Evolutionary conservation across 2,113 vertebrate species (phyloP).

Genomic region (Oncorhynchus gorbuscha): DNA sequence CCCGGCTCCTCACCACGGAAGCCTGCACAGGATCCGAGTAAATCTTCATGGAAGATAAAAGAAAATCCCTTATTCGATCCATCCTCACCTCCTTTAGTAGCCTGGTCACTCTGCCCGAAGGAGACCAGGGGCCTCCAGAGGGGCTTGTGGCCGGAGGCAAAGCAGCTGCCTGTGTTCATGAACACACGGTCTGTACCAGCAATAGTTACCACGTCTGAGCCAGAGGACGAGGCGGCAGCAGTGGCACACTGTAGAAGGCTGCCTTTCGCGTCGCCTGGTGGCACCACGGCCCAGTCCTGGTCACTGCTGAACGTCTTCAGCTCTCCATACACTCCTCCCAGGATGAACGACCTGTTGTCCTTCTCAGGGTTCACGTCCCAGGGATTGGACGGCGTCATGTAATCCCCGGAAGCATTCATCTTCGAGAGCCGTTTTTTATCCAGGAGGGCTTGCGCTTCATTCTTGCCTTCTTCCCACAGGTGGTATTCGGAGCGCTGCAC

Average conservation of each 20-base stretch:
- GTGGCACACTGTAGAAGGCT: conserved; percentile 87
- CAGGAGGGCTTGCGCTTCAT: conserved; percentile 83
- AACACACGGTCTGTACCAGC: conserved; percentile 90
- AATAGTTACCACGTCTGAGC: conserved; percentile 90
- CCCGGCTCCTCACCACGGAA: conserved; percentile 89
- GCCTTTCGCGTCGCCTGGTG: conserved; percentile 77
- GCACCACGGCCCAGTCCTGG: conserved; percentile 91
- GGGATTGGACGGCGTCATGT: conserved; percentile 92
- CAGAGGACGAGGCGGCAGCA: conserved; percentile 65
- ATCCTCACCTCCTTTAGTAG: conserved; percentile 81
- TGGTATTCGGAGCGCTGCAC: conserved; percentile 95
- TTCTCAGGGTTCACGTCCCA: conserved; percentile 88
- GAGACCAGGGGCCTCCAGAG: conserved; percentile 93
- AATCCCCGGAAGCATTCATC: conserved; percentile 86
- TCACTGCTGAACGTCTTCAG: conserved; percentile 88
- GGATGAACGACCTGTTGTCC: conserved; percentile 91
- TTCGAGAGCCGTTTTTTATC: conserved; percentile 82
- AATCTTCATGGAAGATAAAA: conserved; percentile 99
- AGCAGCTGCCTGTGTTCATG: conserved; percentile 91
- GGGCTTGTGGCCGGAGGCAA: conserved; percentile 91
- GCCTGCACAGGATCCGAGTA: conserved; percentile 90
- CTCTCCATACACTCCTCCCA: conserved; percentile 96
- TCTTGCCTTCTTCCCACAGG: conserved; percentile 94
- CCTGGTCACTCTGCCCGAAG: conserved; percentile 86
- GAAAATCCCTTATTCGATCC: conserved; percentile 94